A percentile compares a stretch with the other conserved stretches of the same genome.
These are phyloP conservation scores for Masticophis lateralis DNA, from an alignment of 2,797 vertebrate genomes.

Conservation along the genomic window DNA sequence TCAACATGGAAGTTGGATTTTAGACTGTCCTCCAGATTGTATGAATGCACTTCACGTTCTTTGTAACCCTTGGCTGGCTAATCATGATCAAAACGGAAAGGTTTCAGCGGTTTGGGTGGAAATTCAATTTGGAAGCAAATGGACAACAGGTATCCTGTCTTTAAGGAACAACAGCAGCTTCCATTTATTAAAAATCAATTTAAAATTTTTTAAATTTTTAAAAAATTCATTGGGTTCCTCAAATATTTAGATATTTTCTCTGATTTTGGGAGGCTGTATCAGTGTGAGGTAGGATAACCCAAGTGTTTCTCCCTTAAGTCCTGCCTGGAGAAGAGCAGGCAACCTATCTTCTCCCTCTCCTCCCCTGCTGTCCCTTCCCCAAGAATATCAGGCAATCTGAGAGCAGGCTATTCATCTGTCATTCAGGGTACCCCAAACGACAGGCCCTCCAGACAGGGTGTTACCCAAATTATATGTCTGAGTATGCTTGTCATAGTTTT, in stretches of 20 bases:
- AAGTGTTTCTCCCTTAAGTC: not conserved
- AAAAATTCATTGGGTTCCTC: not conserved
- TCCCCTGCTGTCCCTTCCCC: not conserved
- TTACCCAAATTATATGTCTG: not conserved
- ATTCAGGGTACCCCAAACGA: not conserved
- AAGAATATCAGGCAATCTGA: not conserved
- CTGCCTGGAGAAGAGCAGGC: not conserved
- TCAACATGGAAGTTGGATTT: slow-evolving; percentile 58
- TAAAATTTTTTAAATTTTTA: no score
- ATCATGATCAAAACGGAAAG: not conserved
- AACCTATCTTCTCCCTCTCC: not conserved
- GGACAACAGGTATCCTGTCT: not conserved
- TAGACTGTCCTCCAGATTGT: rapidly evolving
- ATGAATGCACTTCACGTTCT: not conserved
- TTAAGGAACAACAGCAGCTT: not conserved
- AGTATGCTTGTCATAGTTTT: not conserved
- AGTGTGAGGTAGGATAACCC: not conserved
- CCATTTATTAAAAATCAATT: not conserved
- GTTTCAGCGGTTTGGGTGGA: not conserved
- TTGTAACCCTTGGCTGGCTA: not conserved
- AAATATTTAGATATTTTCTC: not conserved
- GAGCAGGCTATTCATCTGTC: not conserved
- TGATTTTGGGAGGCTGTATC: not conserved
- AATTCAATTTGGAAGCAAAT: not conserved
- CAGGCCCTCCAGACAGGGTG: not conserved